Conservation (phyloP, 2,113 vertebrate species). For the Sciurus niger region DNA sequence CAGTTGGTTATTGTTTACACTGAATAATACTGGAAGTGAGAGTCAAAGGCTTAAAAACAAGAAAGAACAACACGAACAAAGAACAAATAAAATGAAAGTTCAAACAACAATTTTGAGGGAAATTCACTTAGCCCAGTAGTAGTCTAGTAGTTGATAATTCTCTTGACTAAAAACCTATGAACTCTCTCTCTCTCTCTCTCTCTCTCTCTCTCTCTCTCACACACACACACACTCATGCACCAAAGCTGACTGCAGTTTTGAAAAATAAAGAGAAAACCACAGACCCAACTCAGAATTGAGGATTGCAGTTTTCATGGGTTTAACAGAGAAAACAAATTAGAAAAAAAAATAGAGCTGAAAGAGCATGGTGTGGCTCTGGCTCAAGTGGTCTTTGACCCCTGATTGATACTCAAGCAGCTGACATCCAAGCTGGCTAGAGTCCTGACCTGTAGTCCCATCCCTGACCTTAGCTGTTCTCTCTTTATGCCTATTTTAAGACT, state of each 20-base stretch:
- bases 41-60: neutral
- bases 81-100: neutral
- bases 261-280: neutral
- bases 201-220: neutral
- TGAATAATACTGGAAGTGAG: neutral
- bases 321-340: neutral
- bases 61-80: neutral
- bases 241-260: neutral
- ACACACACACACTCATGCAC: neutral
- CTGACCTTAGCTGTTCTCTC: neutral
- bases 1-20: constrained; percentile 35
- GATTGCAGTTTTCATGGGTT: neutral
- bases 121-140: neutral
- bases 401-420: neutral
- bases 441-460: neutral
- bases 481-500: neutral
- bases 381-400: neutral
- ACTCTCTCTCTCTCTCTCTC: neutral
- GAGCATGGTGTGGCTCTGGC: neutral
- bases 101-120: neutral
- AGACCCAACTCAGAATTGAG: neutral
- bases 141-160: neutral
- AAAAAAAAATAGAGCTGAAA: neutral
- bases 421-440: neutral
- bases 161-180: neutral